Percentiles rank a stretch among this genome's conserved stretches.
Conservation (phyloP, 1,140 invertebrate species). For the Chrysoperla carnea region DNA sequence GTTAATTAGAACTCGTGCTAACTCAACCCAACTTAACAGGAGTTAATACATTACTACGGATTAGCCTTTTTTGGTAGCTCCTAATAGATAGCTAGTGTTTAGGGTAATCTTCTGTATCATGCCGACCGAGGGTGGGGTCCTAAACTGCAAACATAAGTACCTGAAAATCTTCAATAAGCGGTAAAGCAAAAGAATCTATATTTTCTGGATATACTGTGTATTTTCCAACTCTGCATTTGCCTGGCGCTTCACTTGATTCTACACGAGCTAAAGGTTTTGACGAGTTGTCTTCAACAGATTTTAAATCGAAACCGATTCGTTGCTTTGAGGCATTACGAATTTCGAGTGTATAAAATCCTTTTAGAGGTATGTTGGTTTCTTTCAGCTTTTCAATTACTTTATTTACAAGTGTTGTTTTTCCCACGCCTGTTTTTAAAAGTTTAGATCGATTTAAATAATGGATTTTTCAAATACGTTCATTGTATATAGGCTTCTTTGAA, state of each 20-base stretch:
- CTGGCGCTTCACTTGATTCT: conserved; percentile 22
- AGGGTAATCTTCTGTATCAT: too few species aligned
- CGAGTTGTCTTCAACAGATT: conserved; percentile 26
- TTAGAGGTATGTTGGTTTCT: conserved; percentile 16
- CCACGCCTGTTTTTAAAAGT: conserved; percentile 27
- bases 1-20: too few species aligned
- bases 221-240: conserved; percentile 20
- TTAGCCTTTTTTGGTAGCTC: too few species aligned
- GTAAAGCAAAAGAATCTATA: conserved; percentile 34
- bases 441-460: too few species aligned
- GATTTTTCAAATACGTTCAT: too few species aligned
- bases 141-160: too few species aligned
- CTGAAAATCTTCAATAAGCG: conserved; percentile 17
- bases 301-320: conserved; percentile 40
- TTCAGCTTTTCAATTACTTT: conserved; percentile 24
- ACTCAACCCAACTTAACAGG: too few species aligned
- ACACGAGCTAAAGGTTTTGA: conserved; percentile 22
- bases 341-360: conserved; percentile 48
- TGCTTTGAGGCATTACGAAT: conserved; percentile 21
- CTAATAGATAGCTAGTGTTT: too few species aligned
- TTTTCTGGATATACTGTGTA: conserved; percentile 35
- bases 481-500: too few species aligned
- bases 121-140: too few species aligned
- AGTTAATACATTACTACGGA: too few species aligned
- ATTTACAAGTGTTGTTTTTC: conserved; percentile 41